phyloP scores from a whole-genome alignment of 1,140 invertebrate species.

The Drosophila grimshawi region DNA sequence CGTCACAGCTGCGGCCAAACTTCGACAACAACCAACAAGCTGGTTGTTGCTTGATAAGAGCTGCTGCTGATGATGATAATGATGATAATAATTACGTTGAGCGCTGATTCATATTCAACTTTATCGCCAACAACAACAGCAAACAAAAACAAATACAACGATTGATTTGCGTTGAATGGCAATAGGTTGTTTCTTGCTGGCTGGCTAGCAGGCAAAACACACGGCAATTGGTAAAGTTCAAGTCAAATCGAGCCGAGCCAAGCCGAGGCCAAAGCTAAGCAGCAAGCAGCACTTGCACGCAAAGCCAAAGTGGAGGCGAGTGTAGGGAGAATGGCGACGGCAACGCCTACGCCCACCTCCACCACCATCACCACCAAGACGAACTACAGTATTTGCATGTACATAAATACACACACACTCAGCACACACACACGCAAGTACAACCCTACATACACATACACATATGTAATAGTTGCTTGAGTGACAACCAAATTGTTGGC shows the following conservation, averaged over 20 bases:
- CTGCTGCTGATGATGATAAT: conserved; percentile 26
- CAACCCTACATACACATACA: conserved; percentile 23
- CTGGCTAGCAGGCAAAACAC: not conserved
- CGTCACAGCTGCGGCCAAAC: conserved; percentile 48
- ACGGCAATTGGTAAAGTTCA: conserved; percentile 54
- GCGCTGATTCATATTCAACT: conserved; percentile 64
- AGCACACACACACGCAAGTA: not conserved
- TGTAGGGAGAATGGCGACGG: conserved; percentile 47
- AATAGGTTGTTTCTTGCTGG: conserved; percentile 49
- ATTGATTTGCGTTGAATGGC: conserved; percentile 49
- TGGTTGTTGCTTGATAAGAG: conserved; percentile 34
- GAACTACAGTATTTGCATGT: conserved; percentile 49
- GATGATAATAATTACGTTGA: not conserved
- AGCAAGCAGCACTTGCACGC: conserved; percentile 22
- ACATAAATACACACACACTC: conserved; percentile 27
- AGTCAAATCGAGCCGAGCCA: conserved; percentile 49
- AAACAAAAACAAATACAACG: conserved; percentile 16
- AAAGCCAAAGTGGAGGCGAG: conserved; percentile 14
- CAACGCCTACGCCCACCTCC: conserved; percentile 58
- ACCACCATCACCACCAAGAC: conserved; percentile 36
- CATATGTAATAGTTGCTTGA: not conserved
- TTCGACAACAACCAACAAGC: conserved; percentile 20
- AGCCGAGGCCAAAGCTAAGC: conserved; percentile 44
- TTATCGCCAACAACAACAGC: conserved; percentile 20
- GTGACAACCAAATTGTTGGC: conserved; percentile 15